Evolutionary conservation across 2,113 vertebrate genomes (phyloP).

Genomic region (Boulengeromyrus knoepffleri): DNA sequence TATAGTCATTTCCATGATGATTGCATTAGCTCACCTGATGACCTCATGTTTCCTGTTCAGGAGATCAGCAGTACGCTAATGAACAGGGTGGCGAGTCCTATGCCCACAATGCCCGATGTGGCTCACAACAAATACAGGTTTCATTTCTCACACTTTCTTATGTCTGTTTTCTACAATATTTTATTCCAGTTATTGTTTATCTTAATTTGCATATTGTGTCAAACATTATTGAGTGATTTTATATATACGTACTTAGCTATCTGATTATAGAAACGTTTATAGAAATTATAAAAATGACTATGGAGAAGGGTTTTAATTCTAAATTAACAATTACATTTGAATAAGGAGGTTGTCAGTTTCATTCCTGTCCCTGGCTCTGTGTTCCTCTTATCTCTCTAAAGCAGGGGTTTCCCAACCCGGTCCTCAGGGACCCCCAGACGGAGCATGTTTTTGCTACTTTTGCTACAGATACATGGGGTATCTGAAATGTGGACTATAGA

Average conservation of each 20-base stretch:
- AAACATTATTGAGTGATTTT: neutral
- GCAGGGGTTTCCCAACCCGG: neutral
- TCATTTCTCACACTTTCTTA: neutral
- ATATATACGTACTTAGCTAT: neutral
- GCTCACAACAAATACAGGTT: neutral
- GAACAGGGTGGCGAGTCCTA: neutral
- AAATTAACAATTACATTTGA: neutral
- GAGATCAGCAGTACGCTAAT: neutral
- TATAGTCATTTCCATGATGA: neutral
- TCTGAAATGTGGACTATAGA: neutral
- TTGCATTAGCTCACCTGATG: neutral
- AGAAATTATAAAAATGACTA: neutral
- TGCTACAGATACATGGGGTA: too few species aligned
- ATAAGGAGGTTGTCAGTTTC: neutral
- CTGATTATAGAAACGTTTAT: neutral
- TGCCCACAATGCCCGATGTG: neutral
- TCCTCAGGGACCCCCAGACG: neutral
- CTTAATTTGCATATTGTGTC: neutral
- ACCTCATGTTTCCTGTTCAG: neutral
- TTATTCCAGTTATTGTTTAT: neutral
- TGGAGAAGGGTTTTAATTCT: neutral
- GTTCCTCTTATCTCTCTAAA: neutral
- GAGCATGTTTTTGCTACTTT: neutral
- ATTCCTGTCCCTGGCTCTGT: neutral
- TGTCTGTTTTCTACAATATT: neutral